Base-by-base conservation (phyloP, 2,113 vertebrate genomes). In the Nipponia nippon region DNA sequence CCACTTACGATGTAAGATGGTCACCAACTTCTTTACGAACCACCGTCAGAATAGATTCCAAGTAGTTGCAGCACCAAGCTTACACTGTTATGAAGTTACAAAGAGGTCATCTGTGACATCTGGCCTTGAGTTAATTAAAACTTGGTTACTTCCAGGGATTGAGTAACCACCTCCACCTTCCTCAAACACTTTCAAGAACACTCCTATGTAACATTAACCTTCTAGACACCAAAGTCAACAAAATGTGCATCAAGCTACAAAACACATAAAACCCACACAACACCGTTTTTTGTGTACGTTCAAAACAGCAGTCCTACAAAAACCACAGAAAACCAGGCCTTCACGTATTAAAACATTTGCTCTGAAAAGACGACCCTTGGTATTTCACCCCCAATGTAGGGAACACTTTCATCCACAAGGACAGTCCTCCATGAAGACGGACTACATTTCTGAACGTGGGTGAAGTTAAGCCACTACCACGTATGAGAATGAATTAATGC, bases 11-110 rank as follows among this genome's bases (percentile, higher is more conserved):
- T 11, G 25, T 21, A 27, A 66, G 16, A 83, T 27, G 42, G 42
- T 63, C 44, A 66, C 19, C 30, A 46, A 67, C 42, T 76, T 56
- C 21, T 71, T 90, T 7, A 47, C 11, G 52, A 83, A 79, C 16
- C 25, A 32, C 21, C 36, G 30, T 9, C 47, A 94, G 65, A 78
- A n/a, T 23, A 90, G 20, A 83, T 58, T 40, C 15, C 44, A 65
- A 78, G 34, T 12, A 80, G 27, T 9, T 50, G 42, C 29, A 80
- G 69, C 53, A 87, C 13, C 32, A 53, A 79, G 25, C 21, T 44
- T 38, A 58, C 0, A 0, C 17, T 30, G 13, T 27, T 44, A 44
- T 0, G 8, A 91, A 69, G 53, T 36, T 81, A 49, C 44, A 53
- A 76, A 87, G 15, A 25, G 42, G 38, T n/a, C 16, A 81, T 1